Evolutionary conservation across 2,797 vertebrate species (phyloP), one percentile per base, ranked within the genome.

Genomic region (Manis pentadactyla): DNA sequence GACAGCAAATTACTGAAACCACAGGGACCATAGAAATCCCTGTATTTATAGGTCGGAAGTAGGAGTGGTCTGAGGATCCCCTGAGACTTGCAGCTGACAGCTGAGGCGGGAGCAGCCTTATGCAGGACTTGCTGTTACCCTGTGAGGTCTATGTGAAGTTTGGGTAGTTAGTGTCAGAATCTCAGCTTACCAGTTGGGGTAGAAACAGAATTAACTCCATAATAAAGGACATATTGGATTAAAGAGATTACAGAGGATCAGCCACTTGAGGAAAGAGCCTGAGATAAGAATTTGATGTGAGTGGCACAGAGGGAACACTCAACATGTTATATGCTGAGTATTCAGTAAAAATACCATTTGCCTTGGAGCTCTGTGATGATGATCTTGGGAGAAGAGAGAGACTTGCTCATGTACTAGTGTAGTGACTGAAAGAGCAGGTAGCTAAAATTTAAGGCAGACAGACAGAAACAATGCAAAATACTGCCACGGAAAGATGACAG

Each of bases 311-410:
- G 29, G 14, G 23, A 94, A 86, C 64, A 86, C 42, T 85, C 57
- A 84, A n/a, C 49, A 75, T 19, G 74, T 78, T 42, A 42, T 59
- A 29, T 61, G 31, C 39, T 79, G 21, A 13, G 11, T 12, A 88
- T 31, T 83, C 78, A 49, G 37, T 63, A 71, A 83, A 92, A 96
- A 78, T 39, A 77, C n/a, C 63, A 21, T 85, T 84, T 82, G 85
- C 34, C 14, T 55, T 77, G 8, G 71, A 87, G 64, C 84, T 93
- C 19, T 71, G 29, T 93, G 79, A 84, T 84, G 37, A 18, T 81
- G 25, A 82, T 86, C 93, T 90, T 23, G 21, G 46, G 31, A 84
- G 51, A 63, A 59, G 42, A 88, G 42, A 88, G 49, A 81, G n/a
- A 85, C n/a, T 84, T 77, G 59, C 29, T 93, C 51, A 69, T 55